Evolutionary conservation across 1,140 invertebrate species (phyloP).

Genomic region (Epicauta chinensis): DNA sequence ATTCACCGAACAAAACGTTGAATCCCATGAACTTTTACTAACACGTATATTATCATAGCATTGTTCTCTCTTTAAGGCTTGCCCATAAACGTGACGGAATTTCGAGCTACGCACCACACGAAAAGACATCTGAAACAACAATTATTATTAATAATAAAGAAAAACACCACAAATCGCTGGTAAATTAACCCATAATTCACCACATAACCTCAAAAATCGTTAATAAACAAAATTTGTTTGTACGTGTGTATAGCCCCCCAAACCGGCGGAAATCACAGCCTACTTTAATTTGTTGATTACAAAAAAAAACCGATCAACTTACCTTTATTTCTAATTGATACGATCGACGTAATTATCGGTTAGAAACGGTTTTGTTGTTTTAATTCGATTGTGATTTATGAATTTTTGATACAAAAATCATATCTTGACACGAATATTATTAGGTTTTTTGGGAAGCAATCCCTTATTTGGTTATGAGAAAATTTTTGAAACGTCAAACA

Average conservation of each 20-base stretch:
- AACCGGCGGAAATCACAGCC: no score
- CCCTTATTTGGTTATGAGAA: slow-evolving; percentile 39
- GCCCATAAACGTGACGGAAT: slow-evolving; percentile 98
- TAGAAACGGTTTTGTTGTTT: no score
- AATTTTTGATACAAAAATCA: no score
- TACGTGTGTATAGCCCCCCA: no score
- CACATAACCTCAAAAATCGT: slow-evolving; percentile 32
- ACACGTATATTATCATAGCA: slow-evolving; percentile 99
- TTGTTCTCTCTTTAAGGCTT: slow-evolving; percentile 92
- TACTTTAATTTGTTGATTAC: no score
- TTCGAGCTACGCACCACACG: slow-evolving; percentile 93
- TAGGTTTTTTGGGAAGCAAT: slow-evolving; percentile 24
- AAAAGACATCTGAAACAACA: slow-evolving; percentile 72
- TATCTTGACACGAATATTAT: slow-evolving; percentile 18
- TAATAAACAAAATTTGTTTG: no score
- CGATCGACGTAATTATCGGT: no score
- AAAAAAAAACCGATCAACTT: no score
- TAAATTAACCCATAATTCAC: no score
- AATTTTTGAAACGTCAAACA: slow-evolving; percentile 37
- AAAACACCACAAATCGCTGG: no score
- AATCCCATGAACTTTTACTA: slow-evolving; percentile 97
- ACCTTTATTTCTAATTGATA: no score
- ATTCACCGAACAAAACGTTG: slow-evolving; percentile 97
- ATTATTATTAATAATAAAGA: slow-evolving; percentile 2
- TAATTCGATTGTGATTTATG: no score